Evolutionary conservation across 2,797 vertebrate genomes (phyloP).

Genomic region (Sebastes matsubarae): DNA sequence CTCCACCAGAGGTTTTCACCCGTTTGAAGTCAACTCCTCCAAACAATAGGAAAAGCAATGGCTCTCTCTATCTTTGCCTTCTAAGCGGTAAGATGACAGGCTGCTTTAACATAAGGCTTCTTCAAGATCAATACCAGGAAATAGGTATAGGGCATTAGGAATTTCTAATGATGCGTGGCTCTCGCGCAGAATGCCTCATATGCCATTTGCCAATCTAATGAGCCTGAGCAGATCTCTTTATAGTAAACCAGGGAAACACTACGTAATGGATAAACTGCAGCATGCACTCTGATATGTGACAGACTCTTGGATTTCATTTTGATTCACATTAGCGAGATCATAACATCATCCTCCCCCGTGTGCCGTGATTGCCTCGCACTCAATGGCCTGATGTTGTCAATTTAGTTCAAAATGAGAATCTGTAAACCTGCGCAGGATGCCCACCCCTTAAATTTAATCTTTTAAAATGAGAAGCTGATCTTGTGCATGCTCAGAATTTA

Average conservation of each 20-base stretch:
- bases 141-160: constrained; percentile 57
- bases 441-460: constrained; percentile 60
- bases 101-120: constrained; percentile 44
- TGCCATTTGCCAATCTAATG: constrained; percentile 66
- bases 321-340: constrained; percentile 63
- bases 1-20: constrained; percentile 61
- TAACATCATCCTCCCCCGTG: constrained; percentile 37
- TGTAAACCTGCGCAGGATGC: constrained; percentile 43
- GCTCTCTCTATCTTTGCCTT: constrained; percentile 56
- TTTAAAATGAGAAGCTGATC: constrained; percentile 53
- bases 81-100: constrained; percentile 61
- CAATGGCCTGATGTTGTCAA: constrained; percentile 51
- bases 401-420: constrained; percentile 56
- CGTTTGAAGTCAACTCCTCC: constrained; percentile 80
- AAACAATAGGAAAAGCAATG: constrained; percentile 73
- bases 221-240: constrained; percentile 56
- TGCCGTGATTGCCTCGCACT: constrained; percentile 35
- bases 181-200: constrained; percentile 32
- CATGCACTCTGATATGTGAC: constrained; percentile 40
- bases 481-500: constrained; percentile 58
- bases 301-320: constrained; percentile 62
- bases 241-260: constrained; percentile 37
- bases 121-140: constrained; percentile 68
- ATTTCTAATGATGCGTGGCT: constrained; percentile 49
- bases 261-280: constrained; percentile 54